Evolutionary conservation across 2,888 invertebrate genomes (phyloP).

Genomic region (Portevinia maculata): DNA sequence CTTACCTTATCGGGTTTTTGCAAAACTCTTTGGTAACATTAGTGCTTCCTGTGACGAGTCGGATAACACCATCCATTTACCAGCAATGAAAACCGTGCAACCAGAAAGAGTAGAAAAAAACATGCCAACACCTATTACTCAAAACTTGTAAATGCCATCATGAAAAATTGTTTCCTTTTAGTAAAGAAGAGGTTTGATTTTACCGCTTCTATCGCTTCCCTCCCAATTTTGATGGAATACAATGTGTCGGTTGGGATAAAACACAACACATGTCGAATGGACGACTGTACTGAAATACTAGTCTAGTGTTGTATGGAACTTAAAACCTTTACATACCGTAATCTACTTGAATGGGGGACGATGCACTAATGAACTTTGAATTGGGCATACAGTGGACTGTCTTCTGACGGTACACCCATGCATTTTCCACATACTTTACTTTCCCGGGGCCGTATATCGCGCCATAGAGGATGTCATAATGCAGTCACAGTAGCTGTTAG

Average conservation of each 20-base stretch:
- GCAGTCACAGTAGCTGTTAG: constrained; percentile 24
- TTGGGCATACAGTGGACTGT: constrained; percentile 39
- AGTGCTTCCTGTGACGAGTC: constrained; percentile 27
- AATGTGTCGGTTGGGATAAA: constrained; percentile 26
- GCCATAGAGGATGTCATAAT: constrained; percentile 35
- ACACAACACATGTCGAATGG: constrained; percentile 22
- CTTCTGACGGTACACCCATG: not conserved
- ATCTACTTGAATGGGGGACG: constrained; percentile 45
- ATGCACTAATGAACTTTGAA: constrained; percentile 37
- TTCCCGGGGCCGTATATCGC: constrained; percentile 26
- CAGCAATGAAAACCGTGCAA: constrained; percentile 15
- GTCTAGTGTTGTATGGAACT: constrained; percentile 40
- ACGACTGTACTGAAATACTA: constrained; percentile 32
- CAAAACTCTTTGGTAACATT: constrained; percentile 20
- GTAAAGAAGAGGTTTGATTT: constrained; percentile 41
- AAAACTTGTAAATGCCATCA: constrained; percentile 72
- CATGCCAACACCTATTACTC: constrained; percentile 66
- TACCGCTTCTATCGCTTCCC: not conserved
- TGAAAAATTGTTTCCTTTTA: constrained; percentile 72
- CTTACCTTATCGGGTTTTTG: constrained; percentile 20
- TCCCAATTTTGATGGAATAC: constrained; percentile 2
- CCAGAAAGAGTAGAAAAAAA: constrained; percentile 38
- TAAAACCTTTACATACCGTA: constrained; percentile 57
- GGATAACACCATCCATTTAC: constrained; percentile 20
- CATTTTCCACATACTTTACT: constrained; percentile 21